These are phyloP conservation scores for Bovichtus diacanthus DNA, from an alignment of 2,797 vertebrate genomes.

Conservation along the genomic window DNA sequence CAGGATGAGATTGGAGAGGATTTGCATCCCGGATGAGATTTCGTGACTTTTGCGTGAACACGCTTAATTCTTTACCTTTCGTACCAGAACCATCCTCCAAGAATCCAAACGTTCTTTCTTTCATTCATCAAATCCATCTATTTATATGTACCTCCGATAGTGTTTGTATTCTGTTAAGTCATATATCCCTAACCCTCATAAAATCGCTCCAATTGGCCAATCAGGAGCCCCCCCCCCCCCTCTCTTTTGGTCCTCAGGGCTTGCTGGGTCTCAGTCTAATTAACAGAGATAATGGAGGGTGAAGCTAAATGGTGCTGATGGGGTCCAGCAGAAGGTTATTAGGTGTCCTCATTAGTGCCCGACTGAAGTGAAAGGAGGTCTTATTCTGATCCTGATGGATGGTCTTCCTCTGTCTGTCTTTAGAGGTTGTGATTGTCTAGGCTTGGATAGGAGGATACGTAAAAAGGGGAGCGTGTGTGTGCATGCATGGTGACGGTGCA, in stretches of 20 bases:
- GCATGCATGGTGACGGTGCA: constrained; percentile 16
- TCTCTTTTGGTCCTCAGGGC: constrained; percentile 72
- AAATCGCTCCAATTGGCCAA: constrained; percentile 59
- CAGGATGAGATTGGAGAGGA: constrained; percentile 45
- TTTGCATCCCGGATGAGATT: constrained; percentile 52
- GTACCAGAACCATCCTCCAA: neutral
- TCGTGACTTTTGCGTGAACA: constrained; percentile 34
- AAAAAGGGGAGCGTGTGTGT: constrained; percentile 8
- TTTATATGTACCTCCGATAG: constrained; percentile 18
- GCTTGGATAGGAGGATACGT: constrained; percentile 14
- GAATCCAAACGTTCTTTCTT: constrained; percentile 14
- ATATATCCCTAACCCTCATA: constrained; percentile 59
- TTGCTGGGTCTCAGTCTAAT: constrained; percentile 78
- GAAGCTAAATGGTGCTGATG: constrained; percentile 81
- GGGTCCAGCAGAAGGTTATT: constrained; percentile 85
- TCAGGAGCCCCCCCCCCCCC: constrained; percentile 39
- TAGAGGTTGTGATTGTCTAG: constrained; percentile 41
- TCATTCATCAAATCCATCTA: constrained; percentile 13
- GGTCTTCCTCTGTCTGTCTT: constrained; percentile 61
- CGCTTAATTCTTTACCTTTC: constrained; percentile 24
- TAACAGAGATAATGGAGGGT: constrained; percentile 84
- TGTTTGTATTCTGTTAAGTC: constrained; percentile 28
- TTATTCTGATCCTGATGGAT: constrained; percentile 80
- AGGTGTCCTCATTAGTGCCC: constrained; percentile 83
- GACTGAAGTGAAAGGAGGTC: constrained; percentile 77